phyloP scores from a whole-genome alignment of 2,797 vertebrate genomes.

The Avahi laniger region DNA sequence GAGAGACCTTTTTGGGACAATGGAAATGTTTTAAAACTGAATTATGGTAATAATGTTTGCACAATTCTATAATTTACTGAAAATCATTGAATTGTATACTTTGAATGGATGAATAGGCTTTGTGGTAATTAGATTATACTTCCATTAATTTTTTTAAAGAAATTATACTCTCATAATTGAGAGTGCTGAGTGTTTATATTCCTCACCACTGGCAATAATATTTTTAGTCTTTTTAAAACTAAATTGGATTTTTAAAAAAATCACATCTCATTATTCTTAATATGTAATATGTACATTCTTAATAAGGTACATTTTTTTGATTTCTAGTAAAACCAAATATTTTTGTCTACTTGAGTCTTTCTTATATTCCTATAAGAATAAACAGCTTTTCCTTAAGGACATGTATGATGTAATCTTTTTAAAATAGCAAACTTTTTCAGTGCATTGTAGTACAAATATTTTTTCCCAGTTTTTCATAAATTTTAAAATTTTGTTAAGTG shows the following conservation, averaged over 20 bases:
- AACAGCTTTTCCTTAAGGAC: neutral
- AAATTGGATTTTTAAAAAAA: neutral
- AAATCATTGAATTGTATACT: neutral
- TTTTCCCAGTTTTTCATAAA: neutral
- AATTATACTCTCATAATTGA: neutral
- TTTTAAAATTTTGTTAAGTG: neutral
- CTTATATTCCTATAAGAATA: conserved; percentile 11
- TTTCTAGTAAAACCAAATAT: conserved; percentile 2
- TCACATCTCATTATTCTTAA: neutral
- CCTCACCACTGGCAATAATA: neutral
- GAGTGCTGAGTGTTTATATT: neutral
- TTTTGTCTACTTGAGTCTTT: neutral
- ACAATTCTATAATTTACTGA: conserved; percentile 3
- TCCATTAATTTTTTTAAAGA: neutral
- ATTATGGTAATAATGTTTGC: neutral
- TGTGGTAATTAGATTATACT: neutral
- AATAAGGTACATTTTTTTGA: conserved; percentile 12
- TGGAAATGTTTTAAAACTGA: neutral
- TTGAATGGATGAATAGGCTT: neutral
- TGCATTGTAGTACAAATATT: neutral
- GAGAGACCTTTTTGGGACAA: neutral
- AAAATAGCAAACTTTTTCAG: neutral
- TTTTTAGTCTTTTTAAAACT: neutral
- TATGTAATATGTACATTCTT: neutral
- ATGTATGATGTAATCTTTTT: neutral